Evolutionary conservation across 2,888 invertebrate species (phyloP), one percentile per base, ranked within the genome.

Genomic region (Eudasyphora cyanicolor): DNA sequence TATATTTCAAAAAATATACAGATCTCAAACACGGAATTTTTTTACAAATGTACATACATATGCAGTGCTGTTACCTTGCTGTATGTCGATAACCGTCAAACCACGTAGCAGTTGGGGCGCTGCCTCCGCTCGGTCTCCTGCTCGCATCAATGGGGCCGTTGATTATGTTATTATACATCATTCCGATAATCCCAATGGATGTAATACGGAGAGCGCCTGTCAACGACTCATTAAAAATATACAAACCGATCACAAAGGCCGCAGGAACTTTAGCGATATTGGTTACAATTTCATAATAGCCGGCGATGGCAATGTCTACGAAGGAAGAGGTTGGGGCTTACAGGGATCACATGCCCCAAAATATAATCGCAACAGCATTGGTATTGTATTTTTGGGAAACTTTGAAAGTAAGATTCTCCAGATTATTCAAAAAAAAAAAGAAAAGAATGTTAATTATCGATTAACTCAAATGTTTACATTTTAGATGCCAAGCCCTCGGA

Each of bases 271-370:
- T 94, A 94, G 93, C 62, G 96, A 96, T 87, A 95, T 96, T 87
- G 96, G 95, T 1, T 94, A 90, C 88, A 96, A 95, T 88, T 96
- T 96, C 89, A 94, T 94, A 45, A 93, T 96, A n/a, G 96, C 96
- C 10, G 94, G 95, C 4, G 96, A 96, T 87, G 95, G 95, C 0
- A 93, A 93, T 0, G 95, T 94, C 0, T 96, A 96, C 90, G 94
- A 94, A 87, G 96, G 95, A 0, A 93, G 96, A 2, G 96, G 96
- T 0, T 96, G 96, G 94, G 93, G 93, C 7, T 88, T 92, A 5
- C 92, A 94, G 1, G 96, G 96, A 0, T 95, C 96, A 0, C 96
- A 97, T 90, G 94, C 96, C 0, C 94, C 94, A 0, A 91, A 89
- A 78, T 95, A 95, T 91, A 96, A 95, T 89, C 92, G 92, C 79